phyloP scores from a whole-genome alignment of 2,888 invertebrate species.

The Epinotia brunnichana region DNA sequence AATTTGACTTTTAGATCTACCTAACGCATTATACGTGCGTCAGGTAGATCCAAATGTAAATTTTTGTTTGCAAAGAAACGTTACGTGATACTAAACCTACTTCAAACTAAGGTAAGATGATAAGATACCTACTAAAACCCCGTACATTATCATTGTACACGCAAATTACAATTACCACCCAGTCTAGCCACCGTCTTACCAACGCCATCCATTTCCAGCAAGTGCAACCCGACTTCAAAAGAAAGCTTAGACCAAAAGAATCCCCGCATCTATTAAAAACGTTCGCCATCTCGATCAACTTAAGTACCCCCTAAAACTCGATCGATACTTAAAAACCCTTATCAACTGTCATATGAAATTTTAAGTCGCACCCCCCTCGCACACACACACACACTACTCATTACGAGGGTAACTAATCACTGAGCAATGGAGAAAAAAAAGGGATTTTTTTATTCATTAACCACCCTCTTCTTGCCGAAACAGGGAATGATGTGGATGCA shows the following conservation, averaged over 20 bases:
- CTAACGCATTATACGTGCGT: too few species aligned
- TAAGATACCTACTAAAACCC: too few species aligned
- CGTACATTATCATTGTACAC: background rate
- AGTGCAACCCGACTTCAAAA: slow-evolving; percentile 16
- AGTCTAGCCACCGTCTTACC: background rate
- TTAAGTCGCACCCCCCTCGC: slow-evolving; percentile 63
- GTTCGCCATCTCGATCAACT: slow-evolving; percentile 36
- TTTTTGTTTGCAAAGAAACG: too few species aligned
- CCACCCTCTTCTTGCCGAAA: slow-evolving; percentile 78
- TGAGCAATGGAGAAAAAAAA: slow-evolving; percentile 79
- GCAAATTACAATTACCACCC: background rate
- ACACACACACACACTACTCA: slow-evolving; percentile 75
- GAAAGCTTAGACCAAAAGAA: slow-evolving; percentile 5
- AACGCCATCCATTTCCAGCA: background rate
- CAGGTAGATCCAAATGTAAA: too few species aligned
- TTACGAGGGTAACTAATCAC: slow-evolving; percentile 84
- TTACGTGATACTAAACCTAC: too few species aligned
- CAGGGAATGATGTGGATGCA: slow-evolving; percentile 55
- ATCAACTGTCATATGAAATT: slow-evolving; percentile 75
- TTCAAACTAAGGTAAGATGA: too few species aligned
- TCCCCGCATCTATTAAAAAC: slow-evolving; percentile 26
- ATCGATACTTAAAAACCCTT: slow-evolving; percentile 74
- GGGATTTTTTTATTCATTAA: slow-evolving; percentile 83
- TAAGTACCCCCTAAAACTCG: slow-evolving; percentile 47
- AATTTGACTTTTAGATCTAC: too few species aligned